A percentile compares a stretch with the other conserved stretches of the same genome.
Evolutionary conservation across 1,140 invertebrate genomes (phyloP).

Genomic region (Caenorhabditis elegans): WBcel235 BX284605.5:15537501-15538000

Average conservation of each 20-base stretch:
- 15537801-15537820: neutral
- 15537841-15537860: neutral
- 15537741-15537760: neutral
- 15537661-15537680: no score
- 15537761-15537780: neutral
- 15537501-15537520: neutral
- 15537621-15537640: neutral
- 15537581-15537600: neutral
- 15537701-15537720: neutral
- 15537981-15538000: neutral
- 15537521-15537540: neutral
- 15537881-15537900: neutral
- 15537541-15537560: neutral
- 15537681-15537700: neutral
- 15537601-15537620: neutral
- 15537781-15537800: neutral
- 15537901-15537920: neutral
- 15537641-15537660: slow-evolving; percentile 17
- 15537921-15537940: neutral
- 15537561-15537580: neutral
- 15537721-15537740: neutral
- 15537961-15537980: neutral
- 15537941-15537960: neutral
- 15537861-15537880: slow-evolving; percentile 16
- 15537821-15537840: neutral